Evolutionary conservation across 2,888 invertebrate genomes (phyloP).

Genomic region (Heliconius sara): DNA sequence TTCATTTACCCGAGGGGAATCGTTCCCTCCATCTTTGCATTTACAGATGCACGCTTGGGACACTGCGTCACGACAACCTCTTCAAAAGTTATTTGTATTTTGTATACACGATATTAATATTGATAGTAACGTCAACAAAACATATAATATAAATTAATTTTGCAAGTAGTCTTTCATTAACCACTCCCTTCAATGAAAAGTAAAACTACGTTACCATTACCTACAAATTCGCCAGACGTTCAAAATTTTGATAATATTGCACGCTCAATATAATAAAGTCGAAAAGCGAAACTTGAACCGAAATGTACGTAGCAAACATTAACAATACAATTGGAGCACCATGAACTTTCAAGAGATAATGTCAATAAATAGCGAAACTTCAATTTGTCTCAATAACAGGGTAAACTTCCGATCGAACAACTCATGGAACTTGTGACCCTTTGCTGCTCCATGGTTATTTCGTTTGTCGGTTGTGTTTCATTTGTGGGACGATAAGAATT

Average conservation of each 20-base stretch:
- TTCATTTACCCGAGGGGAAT: too few species aligned
- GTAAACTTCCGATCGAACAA: conserved; percentile 46
- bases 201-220: background rate
- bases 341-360: conserved; percentile 39
- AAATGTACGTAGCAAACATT: conserved; percentile 16
- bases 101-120: too few species aligned
- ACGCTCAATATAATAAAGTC: background rate
- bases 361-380: conserved; percentile 49
- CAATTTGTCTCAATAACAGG: conserved; percentile 49
- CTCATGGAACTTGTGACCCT: conserved; percentile 6
- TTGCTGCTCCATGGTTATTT: background rate
- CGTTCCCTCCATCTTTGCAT: too few species aligned
- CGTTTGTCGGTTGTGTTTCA: background rate
- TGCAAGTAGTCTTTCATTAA: background rate
- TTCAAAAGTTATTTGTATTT: too few species aligned
- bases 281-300: conserved; percentile 2
- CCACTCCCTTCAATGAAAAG: background rate
- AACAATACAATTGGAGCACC: conserved; percentile 19
- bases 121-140: too few species aligned
- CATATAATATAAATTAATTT: too few species aligned
- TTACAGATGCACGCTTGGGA: too few species aligned
- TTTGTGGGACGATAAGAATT: background rate
- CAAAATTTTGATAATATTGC: background rate
- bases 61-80: too few species aligned
- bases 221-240: background rate